These are phyloP conservation scores for Cochlearius cochlearius DNA, from an alignment of 2,113 vertebrate species.

Conservation along the genomic window DNA sequence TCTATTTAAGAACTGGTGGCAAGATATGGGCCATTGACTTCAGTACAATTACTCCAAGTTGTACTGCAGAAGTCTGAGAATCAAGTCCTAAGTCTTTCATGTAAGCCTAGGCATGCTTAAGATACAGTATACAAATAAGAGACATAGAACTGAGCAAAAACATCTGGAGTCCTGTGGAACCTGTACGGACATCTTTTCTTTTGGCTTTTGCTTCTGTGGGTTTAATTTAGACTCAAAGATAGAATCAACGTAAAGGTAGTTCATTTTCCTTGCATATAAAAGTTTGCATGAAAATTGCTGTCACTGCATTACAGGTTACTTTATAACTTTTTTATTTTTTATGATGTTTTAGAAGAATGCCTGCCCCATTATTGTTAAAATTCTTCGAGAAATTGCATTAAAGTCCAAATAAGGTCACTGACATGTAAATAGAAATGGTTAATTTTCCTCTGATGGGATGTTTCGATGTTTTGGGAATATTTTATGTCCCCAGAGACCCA, in stretches of 20 bases:
- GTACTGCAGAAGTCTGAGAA: not conserved
- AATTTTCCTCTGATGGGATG: not conserved
- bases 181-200: not conserved
- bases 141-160: not conserved
- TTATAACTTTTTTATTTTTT: not conserved
- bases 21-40: constrained; percentile 46
- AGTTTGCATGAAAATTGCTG: not conserved
- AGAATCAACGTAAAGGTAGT: not conserved
- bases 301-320: not conserved
- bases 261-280: not conserved
- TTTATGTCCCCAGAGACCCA: not conserved
- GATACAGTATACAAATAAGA: not conserved
- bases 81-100: not conserved
- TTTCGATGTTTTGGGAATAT: constrained; percentile 22
- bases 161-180: not conserved
- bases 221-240: not conserved
- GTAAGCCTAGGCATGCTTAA: not conserved
- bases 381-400: not conserved
- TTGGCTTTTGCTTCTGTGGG: not conserved
- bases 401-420: not conserved
- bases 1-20: constrained; percentile 40
- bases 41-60: constrained; percentile 21
- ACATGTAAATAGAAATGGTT: not conserved
- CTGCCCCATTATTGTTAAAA: not conserved
- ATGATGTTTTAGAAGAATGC: not conserved